Evolutionary conservation across 2,113 vertebrate species (phyloP).

Genomic region (Melospiza georgiana): DNA sequence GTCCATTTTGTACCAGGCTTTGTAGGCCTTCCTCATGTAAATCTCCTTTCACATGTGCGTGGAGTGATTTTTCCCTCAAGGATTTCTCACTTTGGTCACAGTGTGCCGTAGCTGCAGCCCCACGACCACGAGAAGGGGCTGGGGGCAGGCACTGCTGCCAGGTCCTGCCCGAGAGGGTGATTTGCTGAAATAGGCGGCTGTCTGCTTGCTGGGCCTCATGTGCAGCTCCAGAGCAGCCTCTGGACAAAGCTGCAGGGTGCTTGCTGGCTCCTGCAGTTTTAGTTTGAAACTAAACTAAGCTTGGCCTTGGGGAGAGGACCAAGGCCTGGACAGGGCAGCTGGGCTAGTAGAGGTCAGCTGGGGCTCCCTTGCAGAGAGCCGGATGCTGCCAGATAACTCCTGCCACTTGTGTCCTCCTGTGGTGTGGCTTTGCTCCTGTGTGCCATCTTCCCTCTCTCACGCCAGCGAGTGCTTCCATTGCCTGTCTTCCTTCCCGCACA

Average conservation of each 20-base stretch:
- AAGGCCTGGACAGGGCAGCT: background rate
- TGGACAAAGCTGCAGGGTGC: background rate
- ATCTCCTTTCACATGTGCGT: rapidly evolving
- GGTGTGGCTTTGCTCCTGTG: background rate
- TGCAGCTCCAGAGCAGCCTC: background rate
- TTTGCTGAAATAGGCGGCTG: background rate
- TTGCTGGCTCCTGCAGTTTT: background rate
- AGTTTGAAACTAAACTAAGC: background rate
- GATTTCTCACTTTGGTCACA: background rate
- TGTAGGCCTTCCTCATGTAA: background rate
- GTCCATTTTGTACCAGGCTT: background rate
- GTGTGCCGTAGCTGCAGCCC: background rate
- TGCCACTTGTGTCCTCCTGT: background rate
- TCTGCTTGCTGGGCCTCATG: background rate
- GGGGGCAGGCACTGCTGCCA: background rate
- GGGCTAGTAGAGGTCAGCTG: background rate
- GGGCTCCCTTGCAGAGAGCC: background rate
- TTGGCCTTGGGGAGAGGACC: background rate
- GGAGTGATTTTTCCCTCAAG: background rate
- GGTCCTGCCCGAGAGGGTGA: background rate
- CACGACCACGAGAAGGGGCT: rapidly evolving
- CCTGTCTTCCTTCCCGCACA: background rate
- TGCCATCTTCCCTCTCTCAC: background rate
- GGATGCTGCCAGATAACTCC: background rate
- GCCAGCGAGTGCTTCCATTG: background rate